Evolutionary conservation across 2,797 vertebrate species (phyloP).

Genomic region (Neosilurus mollespiculum): DNA sequence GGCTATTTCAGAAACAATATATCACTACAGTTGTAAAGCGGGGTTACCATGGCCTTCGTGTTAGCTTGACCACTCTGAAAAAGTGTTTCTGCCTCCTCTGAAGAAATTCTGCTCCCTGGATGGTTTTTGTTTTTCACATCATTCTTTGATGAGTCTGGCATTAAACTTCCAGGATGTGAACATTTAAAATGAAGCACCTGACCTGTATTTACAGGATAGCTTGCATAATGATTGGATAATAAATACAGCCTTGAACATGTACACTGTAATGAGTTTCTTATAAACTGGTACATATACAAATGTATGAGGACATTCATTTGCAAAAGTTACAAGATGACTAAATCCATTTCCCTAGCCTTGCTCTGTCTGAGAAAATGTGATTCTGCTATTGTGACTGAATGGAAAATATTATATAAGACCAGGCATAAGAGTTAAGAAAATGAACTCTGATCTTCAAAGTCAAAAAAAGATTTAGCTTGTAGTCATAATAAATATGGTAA

Average conservation of each 20-base stretch:
- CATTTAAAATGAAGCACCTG: background rate
- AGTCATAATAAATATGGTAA: background rate
- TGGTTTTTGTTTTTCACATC: background rate
- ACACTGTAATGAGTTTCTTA: background rate
- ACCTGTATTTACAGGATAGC: background rate
- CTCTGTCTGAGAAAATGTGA: background rate
- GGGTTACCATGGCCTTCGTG: background rate
- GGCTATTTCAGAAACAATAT: background rate
- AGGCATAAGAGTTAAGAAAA: background rate
- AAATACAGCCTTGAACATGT: background rate
- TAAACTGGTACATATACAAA: no score
- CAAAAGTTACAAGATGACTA: background rate
- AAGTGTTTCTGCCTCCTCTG: background rate
- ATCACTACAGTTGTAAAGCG: background rate
- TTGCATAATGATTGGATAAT: background rate
- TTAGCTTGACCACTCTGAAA: background rate
- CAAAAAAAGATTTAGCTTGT: background rate
- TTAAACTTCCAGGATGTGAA: background rate
- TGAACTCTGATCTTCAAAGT: background rate
- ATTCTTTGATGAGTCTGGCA: background rate
- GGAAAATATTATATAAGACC: constrained; percentile 1
- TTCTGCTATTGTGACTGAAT: background rate
- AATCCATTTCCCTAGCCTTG: background rate
- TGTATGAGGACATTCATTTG: background rate
- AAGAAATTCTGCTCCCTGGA: background rate